Evolutionary conservation across 2,113 vertebrate genomes (phyloP), one percentile per base, ranked within the genome.

Genomic region (Tricholaema leucomelas): DNA sequence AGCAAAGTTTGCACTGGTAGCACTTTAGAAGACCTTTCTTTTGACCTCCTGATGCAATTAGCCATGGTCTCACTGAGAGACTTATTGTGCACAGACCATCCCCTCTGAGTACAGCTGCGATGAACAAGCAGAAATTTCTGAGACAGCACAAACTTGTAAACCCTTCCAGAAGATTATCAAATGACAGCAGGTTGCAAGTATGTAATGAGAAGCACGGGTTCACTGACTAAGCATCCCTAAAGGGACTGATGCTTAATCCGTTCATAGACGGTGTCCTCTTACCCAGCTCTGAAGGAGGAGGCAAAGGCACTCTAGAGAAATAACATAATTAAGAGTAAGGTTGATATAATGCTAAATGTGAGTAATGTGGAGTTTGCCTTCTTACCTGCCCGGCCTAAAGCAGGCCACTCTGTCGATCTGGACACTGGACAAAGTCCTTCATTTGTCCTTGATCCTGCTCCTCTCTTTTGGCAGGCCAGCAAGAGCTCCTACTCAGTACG

Each of bases 191-290:
- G 85, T 90, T 91, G 87, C 38, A 80, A 70, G 81, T 20, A 60
- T 85, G 94, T 73, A 42, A 80, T 80, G 79, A 94, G 85, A 91
- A 95, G 87, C 94, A 94, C 21, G 79, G 64, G 91, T 89, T 95
- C 81, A 89, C 93, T 96, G 93, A 92, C 75, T 92, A 87, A 95
- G 91, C 92, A 81, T 78, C 89, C 91, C 85, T 85, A 87, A 85
- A 74, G 69, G 89, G 87, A 33, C 72, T 64, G 56, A 56, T 67
- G 72, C 70, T 91, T 91, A 91, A 95, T 95, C 79, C 69, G 82
- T 64, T 71, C 23, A 6, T 42, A 54, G 75, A 6, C 2, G 31
- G 81, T 91, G 94, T 85, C 87, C 87, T 92, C 79, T 74, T 46
- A 80, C 85, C 87, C 87, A 1, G 6, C 72, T 77, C 64, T 73